Conservation (phyloP, 2,113 vertebrate genomes). For the Seriola aureovittata region DNA sequence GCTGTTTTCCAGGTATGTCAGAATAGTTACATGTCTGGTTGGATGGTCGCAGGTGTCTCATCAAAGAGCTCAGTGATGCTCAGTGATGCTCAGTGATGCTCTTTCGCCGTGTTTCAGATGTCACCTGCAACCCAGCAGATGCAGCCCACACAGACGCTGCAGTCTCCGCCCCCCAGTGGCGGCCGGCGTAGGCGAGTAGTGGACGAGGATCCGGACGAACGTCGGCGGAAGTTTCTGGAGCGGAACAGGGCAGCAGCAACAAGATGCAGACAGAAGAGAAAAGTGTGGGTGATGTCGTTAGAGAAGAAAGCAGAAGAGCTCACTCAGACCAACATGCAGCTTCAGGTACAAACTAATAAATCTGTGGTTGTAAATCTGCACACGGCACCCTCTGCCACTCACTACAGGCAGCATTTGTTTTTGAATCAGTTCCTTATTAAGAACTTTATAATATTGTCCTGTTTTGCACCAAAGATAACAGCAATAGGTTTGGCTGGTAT, state of each 20-base stretch:
- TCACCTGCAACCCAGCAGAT: conserved; percentile 97
- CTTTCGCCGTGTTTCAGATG: conserved; percentile 84
- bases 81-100: conserved; percentile 2
- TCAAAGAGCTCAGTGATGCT: conserved; percentile 43
- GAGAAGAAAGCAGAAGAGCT: conserved; percentile 99
- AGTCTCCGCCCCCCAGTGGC: conserved; percentile 92
- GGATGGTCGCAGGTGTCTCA: conserved; percentile 30
- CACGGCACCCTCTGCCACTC: neutral
- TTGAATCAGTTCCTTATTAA: neutral
- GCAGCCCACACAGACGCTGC: conserved; percentile 96
- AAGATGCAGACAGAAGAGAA: conserved; percentile 99
- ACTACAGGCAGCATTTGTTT: neutral
- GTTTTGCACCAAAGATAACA: neutral
- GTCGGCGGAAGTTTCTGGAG: conserved; percentile 97
- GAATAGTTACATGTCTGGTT: conserved; percentile 29
- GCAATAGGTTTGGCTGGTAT: neutral
- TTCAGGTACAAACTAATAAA: conserved; percentile 89
- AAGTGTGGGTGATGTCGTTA: conserved; percentile 99
- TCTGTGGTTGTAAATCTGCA: neutral
- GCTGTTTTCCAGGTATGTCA: conserved; percentile 60
- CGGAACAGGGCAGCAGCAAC: conserved; percentile 97
- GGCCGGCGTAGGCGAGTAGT: conserved; percentile 95
- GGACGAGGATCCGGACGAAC: conserved; percentile 97
- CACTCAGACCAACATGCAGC: conserved; percentile 99
- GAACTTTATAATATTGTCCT: neutral